Percentiles rank a stretch among this genome's conserved stretches.
These are phyloP conservation scores for Mus spretus DNA, from an alignment of 2,797 vertebrate species.

Conservation along the genomic window DNA sequence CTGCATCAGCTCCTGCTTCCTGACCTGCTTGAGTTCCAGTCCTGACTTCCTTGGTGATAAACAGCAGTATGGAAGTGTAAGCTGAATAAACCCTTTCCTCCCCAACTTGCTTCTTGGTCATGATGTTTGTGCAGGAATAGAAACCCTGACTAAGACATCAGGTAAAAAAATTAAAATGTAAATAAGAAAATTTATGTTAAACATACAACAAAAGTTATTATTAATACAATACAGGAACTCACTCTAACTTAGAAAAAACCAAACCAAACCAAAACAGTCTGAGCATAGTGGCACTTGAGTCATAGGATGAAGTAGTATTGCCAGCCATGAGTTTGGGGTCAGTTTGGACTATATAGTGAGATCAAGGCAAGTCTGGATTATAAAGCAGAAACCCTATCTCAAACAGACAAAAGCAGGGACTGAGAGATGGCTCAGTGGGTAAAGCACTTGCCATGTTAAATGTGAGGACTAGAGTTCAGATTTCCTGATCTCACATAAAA, in stretches of 20 bases:
- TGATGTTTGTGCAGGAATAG: too few relatives aligned
- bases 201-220: conserved; percentile 14
- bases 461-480: neutral
- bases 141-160: neutral
- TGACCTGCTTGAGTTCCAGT: too few relatives aligned
- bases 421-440: neutral
- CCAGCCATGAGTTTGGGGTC: neutral
- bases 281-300: neutral
- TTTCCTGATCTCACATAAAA: neutral
- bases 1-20: too few relatives aligned
- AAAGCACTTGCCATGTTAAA: neutral
- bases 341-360: neutral
- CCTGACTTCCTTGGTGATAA: too few relatives aligned
- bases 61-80: too few relatives aligned
- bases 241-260: conserved; percentile 33
- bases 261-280: neutral
- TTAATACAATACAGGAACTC: conserved; percentile 19
- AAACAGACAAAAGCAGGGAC: neutral
- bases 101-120: too few relatives aligned
- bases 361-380: neutral
- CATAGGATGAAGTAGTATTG: neutral
- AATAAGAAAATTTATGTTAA: conserved; percentile 23
- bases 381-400: neutral
- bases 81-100: too few relatives aligned
- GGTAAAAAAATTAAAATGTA: neutral